Base-by-base conservation (phyloP, 2,888 invertebrate genomes). In the Ichneumon xanthorius region DNA sequence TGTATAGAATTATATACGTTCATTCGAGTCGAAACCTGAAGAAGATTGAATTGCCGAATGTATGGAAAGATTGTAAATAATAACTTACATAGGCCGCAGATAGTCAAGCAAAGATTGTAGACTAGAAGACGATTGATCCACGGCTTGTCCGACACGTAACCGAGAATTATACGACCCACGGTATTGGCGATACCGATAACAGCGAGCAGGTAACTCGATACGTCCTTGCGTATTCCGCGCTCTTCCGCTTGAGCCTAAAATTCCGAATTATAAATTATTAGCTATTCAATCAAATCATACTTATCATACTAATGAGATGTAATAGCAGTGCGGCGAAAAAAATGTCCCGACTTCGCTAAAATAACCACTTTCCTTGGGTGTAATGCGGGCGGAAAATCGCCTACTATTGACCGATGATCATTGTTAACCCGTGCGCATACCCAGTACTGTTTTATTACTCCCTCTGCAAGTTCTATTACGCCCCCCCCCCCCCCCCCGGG, bases 101-200 rank as follows among this genome's bases (percentile, higher is more conserved):
- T 93, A 6, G 98, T 97, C 87, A 99, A 96, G 91, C 98, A 97
- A 85, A 96, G 92, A 94, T 98, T 99, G 94, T 99, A 99, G 86
- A 99, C 96, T 92, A 96, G 95, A 82, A 99, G 95, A 80, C 99
- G 96, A 94, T 99, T 98, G 68, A 99, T 96, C 96, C 98, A 98
- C 0, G 97, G 96, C 93, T 98, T 98, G 94, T 98, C 98, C 30
- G 98, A 97, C 71, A 98, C 95, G 93, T 97, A 98, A 77, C 99
- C 99, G 61, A 99, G 95, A 79, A 98, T 94, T 80, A 99, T 97
- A 90, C 99, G 96, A 79, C 98, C 98, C n/a, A 98, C 92, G 9
- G 98, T 97, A 92, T 99, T 99, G 65, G 98, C 97, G 80, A 97
- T 96, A 73, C 99, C 99, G 90, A 98, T 97, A 75, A 97, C 95